A percentile compares a stretch with the other conserved stretches of the same genome.
Conservation (phyloP, 37 sponge, comb jelly and placozoan species). For the Axinella damicornis region DNA sequence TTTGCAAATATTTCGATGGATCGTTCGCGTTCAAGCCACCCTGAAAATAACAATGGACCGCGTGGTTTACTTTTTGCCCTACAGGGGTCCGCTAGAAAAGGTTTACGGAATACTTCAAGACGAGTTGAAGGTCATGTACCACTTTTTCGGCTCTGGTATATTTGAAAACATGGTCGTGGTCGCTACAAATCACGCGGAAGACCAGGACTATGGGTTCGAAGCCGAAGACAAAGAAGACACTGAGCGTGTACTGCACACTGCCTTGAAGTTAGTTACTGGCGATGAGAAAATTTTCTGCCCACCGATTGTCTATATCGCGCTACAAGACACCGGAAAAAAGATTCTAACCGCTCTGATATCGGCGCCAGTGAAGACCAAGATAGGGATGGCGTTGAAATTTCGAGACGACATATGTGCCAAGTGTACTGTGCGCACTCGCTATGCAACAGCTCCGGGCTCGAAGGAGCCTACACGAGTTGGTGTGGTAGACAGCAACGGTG, state of each 20-base stretch:
- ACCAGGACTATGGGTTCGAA: not conserved
- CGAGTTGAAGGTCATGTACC: slow-evolving; percentile 13
- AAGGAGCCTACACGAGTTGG: not conserved
- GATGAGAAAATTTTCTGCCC: not conserved
- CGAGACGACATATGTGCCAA: not conserved
- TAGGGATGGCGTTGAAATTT: not conserved
- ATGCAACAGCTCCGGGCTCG: slow-evolving; percentile 1
- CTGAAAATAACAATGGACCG: not conserved
- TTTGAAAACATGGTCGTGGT: slow-evolving; percentile 4
- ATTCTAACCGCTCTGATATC: not conserved
- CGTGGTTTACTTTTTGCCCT: not conserved
- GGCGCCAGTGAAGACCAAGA: not conserved
- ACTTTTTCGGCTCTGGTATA: not conserved
- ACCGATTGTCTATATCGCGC: not conserved
- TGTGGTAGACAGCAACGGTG: not conserved
- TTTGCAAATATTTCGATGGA: not conserved
- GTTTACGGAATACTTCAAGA: not conserved
- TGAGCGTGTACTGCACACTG: not conserved
- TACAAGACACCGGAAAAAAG: not conserved
- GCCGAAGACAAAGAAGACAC: not conserved
- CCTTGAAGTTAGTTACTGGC: not conserved
- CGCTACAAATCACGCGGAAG: not conserved
- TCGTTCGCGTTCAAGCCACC: not conserved
- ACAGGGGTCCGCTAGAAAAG: not conserved
- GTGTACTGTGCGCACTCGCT: not conserved